Evolutionary conservation across 2,113 vertebrate species (phyloP), one percentile per base, ranked within the genome.

Genomic region (Hippocampus guttulatus): DNA sequence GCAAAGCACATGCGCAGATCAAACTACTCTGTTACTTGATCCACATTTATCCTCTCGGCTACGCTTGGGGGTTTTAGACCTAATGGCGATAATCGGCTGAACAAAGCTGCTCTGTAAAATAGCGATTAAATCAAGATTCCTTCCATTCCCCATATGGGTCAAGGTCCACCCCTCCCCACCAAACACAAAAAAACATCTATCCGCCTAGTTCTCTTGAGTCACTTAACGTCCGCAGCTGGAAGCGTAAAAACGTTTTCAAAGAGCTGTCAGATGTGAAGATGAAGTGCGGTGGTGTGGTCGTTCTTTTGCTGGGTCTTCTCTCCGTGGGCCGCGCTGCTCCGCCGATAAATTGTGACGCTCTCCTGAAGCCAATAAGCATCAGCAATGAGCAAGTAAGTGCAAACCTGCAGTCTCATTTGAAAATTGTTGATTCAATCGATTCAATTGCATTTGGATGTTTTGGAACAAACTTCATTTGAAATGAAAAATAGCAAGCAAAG

Each of bases 341-440:
- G 54, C 14, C 79, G 41, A 73, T 21, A 60, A 9, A 30, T 76
- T 91, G 88, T 70, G 84, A 87, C 2, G 21, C 12, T 64, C 64
- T 87, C 74, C 0, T 86, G 0, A 84, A 79, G 71, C 87, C 85
- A 8, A 76, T 86, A 62, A 21, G 69, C 8, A 6, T 86, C 77
- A 79, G 67, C 69, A 74, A n/a, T 1, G 75, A 82, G 47, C 64
- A 84, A 1, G 88, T 90, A 80, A 82, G 89, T 85, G 14, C 8
- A 51, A 6, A 1, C 27, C 30, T 69, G 27, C 47, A 18, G 27
- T 33, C 27, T 38, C 54, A 12, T 61, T 10, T 62, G 60, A 20
- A 40, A n/a, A 40, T 63, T 10, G 30, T 0, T 9, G 3, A 3
- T 57, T 55, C 10, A 11, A 2, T 57, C 23, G 8, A 57, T 57